Evolutionary conservation across 2,797 vertebrate species (phyloP), one percentile per base, ranked within the genome.

Genomic region (Etheostoma nigrum): DNA sequence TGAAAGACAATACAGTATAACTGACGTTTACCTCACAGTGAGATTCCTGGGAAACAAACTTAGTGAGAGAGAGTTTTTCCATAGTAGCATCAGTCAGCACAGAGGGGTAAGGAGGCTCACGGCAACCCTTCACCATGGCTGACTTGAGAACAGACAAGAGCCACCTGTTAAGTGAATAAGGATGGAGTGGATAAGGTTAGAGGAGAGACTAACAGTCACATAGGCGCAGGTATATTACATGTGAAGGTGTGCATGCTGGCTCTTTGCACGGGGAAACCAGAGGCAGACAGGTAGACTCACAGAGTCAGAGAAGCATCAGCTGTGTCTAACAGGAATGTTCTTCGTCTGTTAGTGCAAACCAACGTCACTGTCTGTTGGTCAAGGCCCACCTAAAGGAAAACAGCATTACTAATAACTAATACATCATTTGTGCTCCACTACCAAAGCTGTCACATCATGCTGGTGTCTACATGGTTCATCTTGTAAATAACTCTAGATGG

Each of bases 51-150:
- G 97, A 96, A 80, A 99, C 96, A 23, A 99, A 99, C 80, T 99
- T 99, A 6, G 95, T 97, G 16, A 99, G 95, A 0, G 98, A 95
- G 81, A 99, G 95, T 88, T 96, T 99, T 93, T 99, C 97, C 98
- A 99, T 99, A 54, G 98, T 99, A 88, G 98, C 98, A 0, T 99
- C 98, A 0, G 97, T 99, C 79, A 99, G 95, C 72, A 99, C 76
- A 25, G 96, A 95, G 49, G 98, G 98, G 82, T 97, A 99, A 0
- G 97, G 98, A 0, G 97, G 96, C 79, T 99, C 98, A 36, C 97
- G 95, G 76, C 96, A 98, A 47, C 97, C 97, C 67, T 96, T 97
- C 81, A 98, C 96, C 96, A 99, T 98, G 79, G 98, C 96, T 1
- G 97, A 97, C 91, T 96, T 96, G 76, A 99, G 88, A 44, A 95